phyloP scores from a whole-genome alignment of 2,113 vertebrate species.

The Australoheros scitulus region DNA sequence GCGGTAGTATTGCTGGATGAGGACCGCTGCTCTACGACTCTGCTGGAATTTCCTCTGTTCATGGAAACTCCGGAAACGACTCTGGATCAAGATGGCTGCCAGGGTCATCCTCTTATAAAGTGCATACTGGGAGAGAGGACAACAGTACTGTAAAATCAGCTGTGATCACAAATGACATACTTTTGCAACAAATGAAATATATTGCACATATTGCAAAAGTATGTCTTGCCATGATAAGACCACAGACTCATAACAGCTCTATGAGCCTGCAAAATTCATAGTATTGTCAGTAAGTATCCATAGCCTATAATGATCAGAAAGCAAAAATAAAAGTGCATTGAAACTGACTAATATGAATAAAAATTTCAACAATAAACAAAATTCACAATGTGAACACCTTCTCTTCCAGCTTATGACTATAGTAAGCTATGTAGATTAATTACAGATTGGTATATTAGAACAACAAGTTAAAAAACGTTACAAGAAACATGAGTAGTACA shows the following conservation, averaged over 20 bases:
- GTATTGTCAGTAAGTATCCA: neutral
- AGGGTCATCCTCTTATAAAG: conserved; percentile 99
- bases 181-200: neutral
- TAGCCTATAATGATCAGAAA: neutral
- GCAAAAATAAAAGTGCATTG: neutral
- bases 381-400: neutral
- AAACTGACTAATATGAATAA: neutral
- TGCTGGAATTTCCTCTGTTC: conserved; percentile 98
- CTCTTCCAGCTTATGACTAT: neutral
- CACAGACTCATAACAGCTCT: neutral
- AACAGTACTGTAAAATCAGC: neutral
- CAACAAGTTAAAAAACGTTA: neutral
- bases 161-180: neutral
- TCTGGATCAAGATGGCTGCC: conserved; percentile 99
- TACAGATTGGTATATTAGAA: neutral
- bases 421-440: neutral
- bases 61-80: conserved; percentile 98
- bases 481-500: neutral
- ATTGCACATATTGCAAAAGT: neutral
- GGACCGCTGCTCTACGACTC: conserved; percentile 93
- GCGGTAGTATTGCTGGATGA: conserved; percentile 98
- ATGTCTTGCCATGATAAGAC: neutral
- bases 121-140: conserved; percentile 88
- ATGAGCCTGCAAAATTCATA: neutral
- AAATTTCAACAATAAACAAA: neutral